Evolutionary conservation across 2,888 invertebrate species (phyloP), one percentile per base, ranked within the genome.

Genomic region (Dyspetes luteomarginatus): DNA sequence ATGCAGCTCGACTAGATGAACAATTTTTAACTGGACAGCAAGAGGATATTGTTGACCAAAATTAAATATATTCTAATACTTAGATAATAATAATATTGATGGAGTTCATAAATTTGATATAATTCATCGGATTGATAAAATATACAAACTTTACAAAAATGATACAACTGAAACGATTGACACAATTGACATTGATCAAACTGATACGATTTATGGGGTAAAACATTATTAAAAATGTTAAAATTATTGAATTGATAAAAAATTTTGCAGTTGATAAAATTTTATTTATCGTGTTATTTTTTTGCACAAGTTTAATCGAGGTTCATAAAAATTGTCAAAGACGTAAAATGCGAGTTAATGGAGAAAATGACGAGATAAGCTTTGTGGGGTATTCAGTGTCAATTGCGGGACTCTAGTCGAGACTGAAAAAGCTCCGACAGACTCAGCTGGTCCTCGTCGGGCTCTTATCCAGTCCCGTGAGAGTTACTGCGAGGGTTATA

Each of bases 371-470:
- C 30, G 78, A 64, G 76, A 50, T 69, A 71, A 82, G 69, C 68
- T 76, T 12, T 26, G 7, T 19, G 74, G 15, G 22, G 50, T 48
- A 76, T 75, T 76, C 45, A 30, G 76, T 64, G 52, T 73, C 73
- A 62, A 72, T 68, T 56, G 64, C 30, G 15, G n/a, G 7, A 43
- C 48, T 43, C 7, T 26, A 26, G 3, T 12, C 36, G 22, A 79
- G 77, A 75, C 81, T 83, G 84, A 84, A 85, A 88, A 83, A 84
- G 56, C 79, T 80, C 81, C 74, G 81, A 68, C 77, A 83, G 86
- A 69, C 88, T 90, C 90, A 90, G 90, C 87, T 89, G 90, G 89
- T 85, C 83, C 84, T 86, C 87, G 84, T 88, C 24, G 52, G 26
- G 85, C 85, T 85, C 84, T 90, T 87, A 89, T 86, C 87, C 86